Conservation (phyloP, 2,113 vertebrate species). For the Jacana jacana region DNA sequence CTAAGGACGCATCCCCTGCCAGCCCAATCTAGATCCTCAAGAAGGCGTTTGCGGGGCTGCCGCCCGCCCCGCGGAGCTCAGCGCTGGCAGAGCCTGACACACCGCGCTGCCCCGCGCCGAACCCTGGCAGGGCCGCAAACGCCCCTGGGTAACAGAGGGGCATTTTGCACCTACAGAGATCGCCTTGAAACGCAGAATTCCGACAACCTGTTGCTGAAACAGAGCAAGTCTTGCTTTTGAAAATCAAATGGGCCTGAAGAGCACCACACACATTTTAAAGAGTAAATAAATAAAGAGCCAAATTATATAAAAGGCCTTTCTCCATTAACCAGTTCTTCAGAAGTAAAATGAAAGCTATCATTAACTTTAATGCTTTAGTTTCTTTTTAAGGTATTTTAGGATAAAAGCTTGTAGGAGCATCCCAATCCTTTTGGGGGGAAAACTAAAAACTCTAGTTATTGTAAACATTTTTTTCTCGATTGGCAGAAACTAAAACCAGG, state of each 20-base stretch:
- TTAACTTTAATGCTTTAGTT: not conserved
- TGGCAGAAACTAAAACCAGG: not conserved
- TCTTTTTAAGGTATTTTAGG: not conserved
- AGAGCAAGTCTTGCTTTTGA: not conserved
- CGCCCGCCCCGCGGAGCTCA: not conserved
- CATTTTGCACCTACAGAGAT: not conserved
- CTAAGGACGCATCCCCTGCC: not conserved
- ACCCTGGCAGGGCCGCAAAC: not conserved
- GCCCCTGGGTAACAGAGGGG: not conserved
- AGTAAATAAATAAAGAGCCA: not conserved
- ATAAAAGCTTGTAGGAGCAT: not conserved
- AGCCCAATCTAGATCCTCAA: not conserved
- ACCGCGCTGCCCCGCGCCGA: rapidly evolving
- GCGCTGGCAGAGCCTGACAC: not conserved
- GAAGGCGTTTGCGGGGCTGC: not conserved
- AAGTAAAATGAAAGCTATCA: not conserved
- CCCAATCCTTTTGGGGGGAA: not conserved
- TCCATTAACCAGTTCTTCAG: not conserved
- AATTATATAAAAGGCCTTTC: not conserved
- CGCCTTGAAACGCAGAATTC: not conserved
- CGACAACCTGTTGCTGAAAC: not conserved
- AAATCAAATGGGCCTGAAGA: not conserved
- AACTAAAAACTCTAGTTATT: not conserved
- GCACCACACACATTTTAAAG: not conserved
- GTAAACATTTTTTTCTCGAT: not conserved